Conservation (phyloP, 1,140 invertebrate species). For the Bombus waltoni region DNA sequence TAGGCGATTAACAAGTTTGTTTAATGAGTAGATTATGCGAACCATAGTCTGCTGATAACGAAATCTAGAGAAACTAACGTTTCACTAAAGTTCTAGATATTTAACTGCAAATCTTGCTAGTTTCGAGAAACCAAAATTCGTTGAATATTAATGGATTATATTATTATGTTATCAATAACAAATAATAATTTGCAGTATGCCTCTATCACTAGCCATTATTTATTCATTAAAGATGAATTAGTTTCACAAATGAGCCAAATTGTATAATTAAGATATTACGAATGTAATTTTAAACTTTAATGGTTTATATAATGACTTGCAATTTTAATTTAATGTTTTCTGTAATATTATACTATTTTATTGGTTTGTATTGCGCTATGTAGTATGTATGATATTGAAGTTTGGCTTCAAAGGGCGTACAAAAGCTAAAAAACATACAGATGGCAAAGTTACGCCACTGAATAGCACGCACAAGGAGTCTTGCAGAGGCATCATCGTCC, state of each 20-base stretch:
- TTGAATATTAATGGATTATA: background rate
- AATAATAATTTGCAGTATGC: background rate
- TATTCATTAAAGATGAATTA: background rate
- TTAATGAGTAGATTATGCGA: slow-evolving; percentile 14
- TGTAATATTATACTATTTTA: background rate
- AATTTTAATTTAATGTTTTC: background rate
- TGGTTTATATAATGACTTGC: background rate
- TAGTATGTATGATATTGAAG: too few relatives aligned
- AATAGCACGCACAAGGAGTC: slow-evolving; percentile 42
- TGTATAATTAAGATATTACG: background rate
- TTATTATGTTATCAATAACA: background rate
- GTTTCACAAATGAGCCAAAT: background rate
- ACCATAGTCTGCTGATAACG: background rate
- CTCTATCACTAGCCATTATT: background rate
- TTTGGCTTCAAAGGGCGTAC: background rate
- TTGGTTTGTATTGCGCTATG: too few relatives aligned
- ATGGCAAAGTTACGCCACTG: slow-evolving; percentile 57
- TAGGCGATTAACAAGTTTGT: background rate
- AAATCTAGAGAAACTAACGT: too few relatives aligned
- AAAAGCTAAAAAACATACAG: slow-evolving; percentile 14
- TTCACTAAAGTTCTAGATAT: background rate
- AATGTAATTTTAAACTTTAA: background rate
- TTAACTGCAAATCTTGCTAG: background rate
- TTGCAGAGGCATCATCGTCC: slow-evolving; percentile 42
- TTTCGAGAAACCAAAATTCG: background rate